Conservation (phyloP, 2,113 vertebrate species). For the Anas platyrhynchos region DNA sequence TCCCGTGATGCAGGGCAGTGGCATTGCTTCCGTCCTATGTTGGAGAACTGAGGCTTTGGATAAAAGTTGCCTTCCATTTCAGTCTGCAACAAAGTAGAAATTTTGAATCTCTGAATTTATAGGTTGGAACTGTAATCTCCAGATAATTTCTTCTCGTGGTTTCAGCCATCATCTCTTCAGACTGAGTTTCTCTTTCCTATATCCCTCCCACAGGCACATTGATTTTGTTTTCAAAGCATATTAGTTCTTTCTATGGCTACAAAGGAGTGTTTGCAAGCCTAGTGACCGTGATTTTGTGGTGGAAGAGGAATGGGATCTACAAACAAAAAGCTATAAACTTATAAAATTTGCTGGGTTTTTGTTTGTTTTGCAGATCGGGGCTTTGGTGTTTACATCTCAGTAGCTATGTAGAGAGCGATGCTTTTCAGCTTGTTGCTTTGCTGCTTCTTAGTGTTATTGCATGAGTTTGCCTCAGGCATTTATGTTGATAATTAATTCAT, state of each 20-base stretch:
- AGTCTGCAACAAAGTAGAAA: not conserved
- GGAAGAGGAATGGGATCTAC: not conserved
- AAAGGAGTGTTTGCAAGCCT: not conserved
- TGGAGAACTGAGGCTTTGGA: not conserved
- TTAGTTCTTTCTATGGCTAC: not conserved
- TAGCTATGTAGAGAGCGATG: not conserved
- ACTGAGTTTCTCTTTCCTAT: not conserved
- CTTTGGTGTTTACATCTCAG: not conserved
- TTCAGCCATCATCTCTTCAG: not conserved
- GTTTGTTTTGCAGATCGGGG: not conserved
- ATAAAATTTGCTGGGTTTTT: not conserved
- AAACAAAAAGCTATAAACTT: not conserved
- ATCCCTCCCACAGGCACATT: not conserved
- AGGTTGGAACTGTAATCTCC: not conserved
- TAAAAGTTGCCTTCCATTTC: not conserved
- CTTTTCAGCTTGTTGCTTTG: constrained; percentile 33
- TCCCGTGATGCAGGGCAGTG: not conserved
- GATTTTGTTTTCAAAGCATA: not conserved
- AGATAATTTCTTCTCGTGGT: not conserved
- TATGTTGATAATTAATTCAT: constrained; percentile 39
- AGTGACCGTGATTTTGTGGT: not conserved
- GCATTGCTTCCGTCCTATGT: not conserved
- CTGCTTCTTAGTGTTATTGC: constrained; percentile 32
- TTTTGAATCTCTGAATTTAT: not conserved
- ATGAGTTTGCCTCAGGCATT: constrained; percentile 62